These are phyloP conservation scores for Papilio polyxenes DNA, from an alignment of 1,140 invertebrate genomes.

Conservation along the genomic window DNA sequence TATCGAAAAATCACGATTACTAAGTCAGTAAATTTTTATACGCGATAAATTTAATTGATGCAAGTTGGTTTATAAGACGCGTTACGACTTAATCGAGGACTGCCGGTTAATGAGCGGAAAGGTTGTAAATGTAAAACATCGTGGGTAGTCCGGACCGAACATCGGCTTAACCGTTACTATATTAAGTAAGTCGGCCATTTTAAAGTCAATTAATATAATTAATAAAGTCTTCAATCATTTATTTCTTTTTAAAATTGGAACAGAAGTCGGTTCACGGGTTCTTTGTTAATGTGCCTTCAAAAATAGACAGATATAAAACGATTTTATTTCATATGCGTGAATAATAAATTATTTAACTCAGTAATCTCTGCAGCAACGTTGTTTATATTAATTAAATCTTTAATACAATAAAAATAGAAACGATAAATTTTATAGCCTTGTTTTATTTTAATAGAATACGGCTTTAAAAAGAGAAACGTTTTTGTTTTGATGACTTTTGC, in stretches of 20 bases:
- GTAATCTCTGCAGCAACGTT: neutral
- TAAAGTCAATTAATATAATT: slow-evolving; percentile 54
- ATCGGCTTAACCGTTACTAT: slow-evolving; percentile 33
- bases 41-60: slow-evolving; percentile 71
- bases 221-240: slow-evolving; percentile 32
- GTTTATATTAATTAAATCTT: neutral
- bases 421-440: neutral
- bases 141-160: slow-evolving; percentile 60
- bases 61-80: slow-evolving; percentile 64
- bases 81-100: slow-evolving; percentile 73
- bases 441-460: neutral
- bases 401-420: neutral
- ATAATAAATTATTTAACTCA: neutral
- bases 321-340: neutral
- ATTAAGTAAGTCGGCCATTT: slow-evolving; percentile 41
- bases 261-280: slow-evolving; percentile 25
- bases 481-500: neutral
- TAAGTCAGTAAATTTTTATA: slow-evolving; percentile 20
- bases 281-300: neutral
- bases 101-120: slow-evolving; percentile 74
- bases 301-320: neutral
- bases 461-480: neutral
- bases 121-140: slow-evolving; percentile 65
- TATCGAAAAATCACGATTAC: slow-evolving; percentile 21
- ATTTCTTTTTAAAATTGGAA: slow-evolving; percentile 19